Evolutionary conservation across 1,140 invertebrate species (phyloP).

Genomic region (Cyclina sinensis): DNA sequence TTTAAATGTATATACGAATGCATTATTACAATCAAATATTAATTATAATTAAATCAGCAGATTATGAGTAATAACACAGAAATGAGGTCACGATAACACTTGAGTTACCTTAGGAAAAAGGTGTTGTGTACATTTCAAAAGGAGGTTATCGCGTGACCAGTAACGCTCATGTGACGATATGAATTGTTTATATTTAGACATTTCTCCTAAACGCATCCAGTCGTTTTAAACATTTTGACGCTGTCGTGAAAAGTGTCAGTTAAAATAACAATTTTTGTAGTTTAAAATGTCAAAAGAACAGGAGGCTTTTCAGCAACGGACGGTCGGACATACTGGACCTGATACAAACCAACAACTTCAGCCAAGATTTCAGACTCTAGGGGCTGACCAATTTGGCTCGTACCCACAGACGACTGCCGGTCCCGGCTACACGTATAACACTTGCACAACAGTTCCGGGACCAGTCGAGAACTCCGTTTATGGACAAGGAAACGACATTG

Average conservation of each 20-base stretch:
- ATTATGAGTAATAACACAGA: neutral
- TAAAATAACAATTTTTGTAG: too few relatives aligned
- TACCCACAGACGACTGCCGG: neutral
- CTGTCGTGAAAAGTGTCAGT: too few relatives aligned
- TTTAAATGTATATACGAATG: too few relatives aligned
- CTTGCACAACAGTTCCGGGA: neutral
- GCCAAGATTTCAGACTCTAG: neutral
- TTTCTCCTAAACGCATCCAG: too few relatives aligned
- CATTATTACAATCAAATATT: too few relatives aligned
- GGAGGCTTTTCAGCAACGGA: slow-evolving; percentile 44
- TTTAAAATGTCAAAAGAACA: slow-evolving; percentile 58
- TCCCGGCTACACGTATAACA: neutral
- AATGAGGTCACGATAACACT: neutral
- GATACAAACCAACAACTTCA: neutral
- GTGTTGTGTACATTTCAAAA: neutral
- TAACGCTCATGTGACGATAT: neutral
- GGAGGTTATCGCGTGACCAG: neutral
- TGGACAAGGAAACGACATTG: neutral
- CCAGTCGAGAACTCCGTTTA: neutral
- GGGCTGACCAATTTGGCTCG: neutral
- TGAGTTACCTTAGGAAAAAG: too few relatives aligned
- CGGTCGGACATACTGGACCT: neutral
- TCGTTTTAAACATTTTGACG: too few relatives aligned
- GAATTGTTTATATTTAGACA: neutral
- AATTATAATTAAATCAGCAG: too few relatives aligned